Percentiles rank a stretch among this genome's conserved stretches.
phyloP scores from a whole-genome alignment of 2,888 invertebrate genomes.

The Sesia apiformis region DNA sequence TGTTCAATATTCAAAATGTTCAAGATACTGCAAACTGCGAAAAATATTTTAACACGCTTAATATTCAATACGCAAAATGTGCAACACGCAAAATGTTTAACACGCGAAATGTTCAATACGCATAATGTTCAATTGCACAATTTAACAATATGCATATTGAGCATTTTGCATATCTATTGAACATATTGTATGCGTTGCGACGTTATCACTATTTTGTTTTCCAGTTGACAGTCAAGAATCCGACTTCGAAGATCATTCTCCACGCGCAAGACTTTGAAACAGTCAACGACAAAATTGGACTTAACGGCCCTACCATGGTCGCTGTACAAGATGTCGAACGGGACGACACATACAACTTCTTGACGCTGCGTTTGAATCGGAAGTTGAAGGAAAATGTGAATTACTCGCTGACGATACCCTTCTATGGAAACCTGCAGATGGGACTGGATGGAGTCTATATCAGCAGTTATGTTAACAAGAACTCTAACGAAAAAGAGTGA shows the following conservation, averaged over 20 bases:
- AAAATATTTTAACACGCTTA: no score
- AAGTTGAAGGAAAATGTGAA: slow-evolving; percentile 50
- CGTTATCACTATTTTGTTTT: no score
- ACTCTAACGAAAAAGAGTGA: slow-evolving; percentile 43
- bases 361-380: slow-evolving; percentile 69
- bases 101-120: no score
- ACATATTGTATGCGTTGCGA: no score
- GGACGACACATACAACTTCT: slow-evolving; percentile 75
- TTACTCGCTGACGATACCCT: slow-evolving; percentile 76
- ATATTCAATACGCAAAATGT: no score
- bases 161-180: no score
- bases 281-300: slow-evolving; percentile 34
- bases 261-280: slow-evolving; percentile 78
- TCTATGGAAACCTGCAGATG: slow-evolving; percentile 75
- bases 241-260: slow-evolving; percentile 77
- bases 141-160: no score
- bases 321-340: slow-evolving; percentile 28
- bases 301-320: slow-evolving; percentile 19
- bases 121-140: no score
- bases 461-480: slow-evolving; percentile 77
- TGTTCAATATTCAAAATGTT: no score
- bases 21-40: no score
- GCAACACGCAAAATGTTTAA: no score
- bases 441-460: slow-evolving; percentile 82
- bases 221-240: slow-evolving; percentile 60